Conservation (phyloP, 1,140 invertebrate species). For the Bombyx mori region DNA sequence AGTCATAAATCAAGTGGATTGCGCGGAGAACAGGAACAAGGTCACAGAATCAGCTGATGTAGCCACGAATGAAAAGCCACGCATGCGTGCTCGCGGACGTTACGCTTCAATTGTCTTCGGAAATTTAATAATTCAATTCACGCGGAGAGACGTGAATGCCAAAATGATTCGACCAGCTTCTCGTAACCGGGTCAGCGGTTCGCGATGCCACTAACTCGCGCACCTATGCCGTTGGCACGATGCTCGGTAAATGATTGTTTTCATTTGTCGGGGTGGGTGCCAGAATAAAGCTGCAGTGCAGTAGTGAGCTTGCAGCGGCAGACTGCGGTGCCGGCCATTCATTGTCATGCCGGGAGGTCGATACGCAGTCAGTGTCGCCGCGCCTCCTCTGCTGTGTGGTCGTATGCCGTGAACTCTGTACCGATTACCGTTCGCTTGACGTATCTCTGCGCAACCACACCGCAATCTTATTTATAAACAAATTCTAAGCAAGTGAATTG, state of each 20-base stretch:
- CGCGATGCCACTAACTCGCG: constrained; percentile 15
- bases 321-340: constrained; percentile 54
- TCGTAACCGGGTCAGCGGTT: constrained; percentile 19
- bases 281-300: constrained; percentile 67
- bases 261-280: constrained; percentile 40
- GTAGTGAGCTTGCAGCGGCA: constrained; percentile 52
- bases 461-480: constrained; percentile 48
- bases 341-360: constrained; percentile 54
- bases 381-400: constrained; percentile 36
- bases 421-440: constrained; percentile 10
- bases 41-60: constrained; percentile 33
- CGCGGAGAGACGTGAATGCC: neutral
- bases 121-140: too few relatives aligned
- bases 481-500: constrained; percentile 15
- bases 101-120: neutral
- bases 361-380: constrained; percentile 49
- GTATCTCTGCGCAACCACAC: constrained; percentile 24
- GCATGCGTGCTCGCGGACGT: constrained; percentile 32
- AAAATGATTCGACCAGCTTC: constrained; percentile 6
- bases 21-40: constrained; percentile 38
- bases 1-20: constrained; percentile 5
- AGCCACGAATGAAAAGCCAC: constrained; percentile 18
- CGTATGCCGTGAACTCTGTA: constrained; percentile 13
- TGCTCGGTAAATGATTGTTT: constrained; percentile 17
- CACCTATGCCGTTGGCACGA: constrained; percentile 33